A percentile compares a stretch with the other conserved stretches of the same genome.
Conservation (phyloP, 1,140 invertebrate species). For the Hydropsyche tenuis region DNA sequence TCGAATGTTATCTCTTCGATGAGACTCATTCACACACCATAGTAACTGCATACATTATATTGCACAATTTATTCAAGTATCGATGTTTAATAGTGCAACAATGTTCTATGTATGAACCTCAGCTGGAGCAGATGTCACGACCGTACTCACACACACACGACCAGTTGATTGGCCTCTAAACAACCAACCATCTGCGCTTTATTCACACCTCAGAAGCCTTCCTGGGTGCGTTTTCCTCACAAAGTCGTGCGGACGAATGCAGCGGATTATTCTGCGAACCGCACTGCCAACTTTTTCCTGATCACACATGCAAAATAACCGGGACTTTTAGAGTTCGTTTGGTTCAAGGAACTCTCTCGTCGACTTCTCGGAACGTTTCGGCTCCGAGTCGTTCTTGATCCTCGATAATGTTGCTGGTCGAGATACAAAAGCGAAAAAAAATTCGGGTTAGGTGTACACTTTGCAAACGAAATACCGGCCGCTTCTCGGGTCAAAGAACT, state of each 20-base stretch:
- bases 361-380: conserved; percentile 15
- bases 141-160: not conserved
- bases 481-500: conserved; percentile 12
- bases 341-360: conserved; percentile 31
- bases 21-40: no score
- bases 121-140: not conserved
- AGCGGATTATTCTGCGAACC: not conserved
- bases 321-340: not conserved
- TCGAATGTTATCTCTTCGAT: no score
- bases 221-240: not conserved
- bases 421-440: not conserved
- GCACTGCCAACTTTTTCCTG: not conserved
- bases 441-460: conserved; percentile 19
- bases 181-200: not conserved
- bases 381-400: conserved; percentile 9
- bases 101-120: not conserved
- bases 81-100: not conserved
- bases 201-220: not conserved
- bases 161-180: conserved; percentile 17
- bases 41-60: no score
- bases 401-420: conserved; percentile 11
- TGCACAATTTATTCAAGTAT: no score
- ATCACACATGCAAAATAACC: not conserved
- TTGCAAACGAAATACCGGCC: conserved; percentile 9
- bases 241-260: not conserved